A percentile compares a stretch with the other conserved stretches of the same genome.
These are phyloP conservation scores for Malurus elegans DNA, from an alignment of 2,113 vertebrate genomes.

Conservation along the genomic window DNA sequence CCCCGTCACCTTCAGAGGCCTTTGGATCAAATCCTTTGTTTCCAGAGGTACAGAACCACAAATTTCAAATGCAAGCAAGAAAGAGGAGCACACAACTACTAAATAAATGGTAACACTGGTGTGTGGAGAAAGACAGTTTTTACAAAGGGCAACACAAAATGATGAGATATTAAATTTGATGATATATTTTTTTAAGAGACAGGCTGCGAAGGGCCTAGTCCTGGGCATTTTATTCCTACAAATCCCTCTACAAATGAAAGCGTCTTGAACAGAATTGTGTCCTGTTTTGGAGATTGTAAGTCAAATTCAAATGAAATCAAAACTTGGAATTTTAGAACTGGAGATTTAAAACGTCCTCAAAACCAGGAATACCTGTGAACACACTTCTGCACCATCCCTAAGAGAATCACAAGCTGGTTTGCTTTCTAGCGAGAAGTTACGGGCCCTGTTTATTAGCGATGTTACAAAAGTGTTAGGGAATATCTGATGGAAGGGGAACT, in stretches of 20 bases:
- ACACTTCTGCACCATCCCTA: background rate
- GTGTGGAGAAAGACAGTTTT: background rate
- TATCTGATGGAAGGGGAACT: background rate
- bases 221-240: background rate
- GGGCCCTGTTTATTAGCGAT: background rate
- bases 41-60: background rate
- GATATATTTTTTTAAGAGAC: background rate
- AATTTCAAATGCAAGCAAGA: background rate
- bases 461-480: fast-evolving
- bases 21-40: slow-evolving; percentile 43
- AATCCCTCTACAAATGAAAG: background rate
- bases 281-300: background rate
- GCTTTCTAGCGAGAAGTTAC: background rate
- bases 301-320: background rate
- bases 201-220: background rate
- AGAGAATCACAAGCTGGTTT: background rate
- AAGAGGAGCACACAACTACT: background rate
- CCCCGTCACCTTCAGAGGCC: background rate
- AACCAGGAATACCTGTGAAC: background rate
- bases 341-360: background rate
- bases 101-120: background rate
- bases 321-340: background rate
- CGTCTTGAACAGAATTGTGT: background rate
- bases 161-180: background rate
- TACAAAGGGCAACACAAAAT: background rate